Evolutionary conservation across 2,113 vertebrate genomes (phyloP).

Genomic region (Dryoscopus gambensis): DNA sequence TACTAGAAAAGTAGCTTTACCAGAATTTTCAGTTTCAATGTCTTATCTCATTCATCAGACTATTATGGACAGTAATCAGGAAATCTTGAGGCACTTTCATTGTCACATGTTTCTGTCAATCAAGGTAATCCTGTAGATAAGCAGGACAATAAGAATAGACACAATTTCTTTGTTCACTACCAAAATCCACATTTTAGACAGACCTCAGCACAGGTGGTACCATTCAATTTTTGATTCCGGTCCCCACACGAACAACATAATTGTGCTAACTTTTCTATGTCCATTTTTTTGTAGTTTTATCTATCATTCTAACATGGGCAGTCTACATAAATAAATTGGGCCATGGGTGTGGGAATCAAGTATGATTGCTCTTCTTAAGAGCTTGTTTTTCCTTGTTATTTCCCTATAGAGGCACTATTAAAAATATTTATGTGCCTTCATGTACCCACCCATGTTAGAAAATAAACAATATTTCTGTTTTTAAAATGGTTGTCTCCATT

Average conservation of each 20-base stretch:
- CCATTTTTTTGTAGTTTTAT: slow-evolving; percentile 15
- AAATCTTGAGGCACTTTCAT: background rate
- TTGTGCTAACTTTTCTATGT: background rate
- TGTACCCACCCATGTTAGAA: background rate
- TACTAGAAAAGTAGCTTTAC: background rate
- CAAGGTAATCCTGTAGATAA: slow-evolving; percentile 45
- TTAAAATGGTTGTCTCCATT: background rate
- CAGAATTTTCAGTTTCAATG: background rate
- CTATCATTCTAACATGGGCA: slow-evolving; percentile 31
- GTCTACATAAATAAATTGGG: background rate
- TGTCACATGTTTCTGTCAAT: slow-evolving; percentile 23
- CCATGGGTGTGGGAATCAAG: background rate
- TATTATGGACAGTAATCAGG: background rate
- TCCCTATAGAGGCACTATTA: background rate
- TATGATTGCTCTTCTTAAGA: background rate
- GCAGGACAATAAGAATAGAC: background rate
- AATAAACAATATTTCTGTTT: background rate
- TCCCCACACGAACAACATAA: background rate
- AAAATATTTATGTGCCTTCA: background rate
- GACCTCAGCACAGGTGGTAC: background rate
- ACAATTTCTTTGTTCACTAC: slow-evolving; percentile 5
- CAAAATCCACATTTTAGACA: slow-evolving; percentile 35
- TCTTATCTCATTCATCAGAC: slow-evolving; percentile 24
- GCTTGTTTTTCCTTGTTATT: background rate
- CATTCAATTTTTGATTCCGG: slow-evolving; percentile 17